Conservation (phyloP, 2,797 vertebrate species). For the Intellagama lesueurii region DNA sequence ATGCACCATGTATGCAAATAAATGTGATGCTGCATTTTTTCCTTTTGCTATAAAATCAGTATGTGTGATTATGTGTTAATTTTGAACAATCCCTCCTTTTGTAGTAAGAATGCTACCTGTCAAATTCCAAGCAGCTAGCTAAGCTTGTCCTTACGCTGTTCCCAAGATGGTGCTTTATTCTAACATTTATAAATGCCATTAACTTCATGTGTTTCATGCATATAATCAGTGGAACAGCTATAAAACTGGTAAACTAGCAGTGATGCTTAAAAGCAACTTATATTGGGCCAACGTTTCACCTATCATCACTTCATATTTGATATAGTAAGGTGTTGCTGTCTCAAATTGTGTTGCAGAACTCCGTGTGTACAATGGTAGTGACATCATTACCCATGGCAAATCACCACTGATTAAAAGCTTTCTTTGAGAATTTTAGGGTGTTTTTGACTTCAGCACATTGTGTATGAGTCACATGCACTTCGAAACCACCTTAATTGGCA, state of each 20-base stretch:
- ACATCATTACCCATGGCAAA: too few species aligned
- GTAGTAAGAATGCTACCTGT: slow-evolving; percentile 50
- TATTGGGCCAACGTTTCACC: slow-evolving; percentile 13
- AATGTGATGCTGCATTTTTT: slow-evolving; percentile 38
- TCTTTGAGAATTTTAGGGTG: too few species aligned
- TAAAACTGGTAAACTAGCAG: background rate
- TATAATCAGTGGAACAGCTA: slow-evolving; percentile 12
- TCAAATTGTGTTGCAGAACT: too few species aligned
- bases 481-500: too few species aligned
- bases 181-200: slow-evolving; percentile 12
- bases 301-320: slow-evolving; percentile 63
- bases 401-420: too few species aligned
- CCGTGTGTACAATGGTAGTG: too few species aligned
- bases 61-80: slow-evolving; percentile 47
- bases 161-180: slow-evolving; percentile 7
- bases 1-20: slow-evolving; percentile 74
- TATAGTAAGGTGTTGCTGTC: slow-evolving; percentile 10
- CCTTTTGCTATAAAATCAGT: slow-evolving; percentile 58
- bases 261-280: slow-evolving; percentile 18
- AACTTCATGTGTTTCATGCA: slow-evolving; percentile 2
- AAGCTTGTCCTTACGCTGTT: background rate
- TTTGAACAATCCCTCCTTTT: slow-evolving; percentile 38
- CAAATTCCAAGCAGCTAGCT: slow-evolving; percentile 18
- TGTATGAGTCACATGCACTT: too few species aligned
- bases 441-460: too few species aligned